Evolutionary conservation across 2,797 vertebrate species (phyloP).

Genomic region (Petrocephalus schoutedeni): DNA sequence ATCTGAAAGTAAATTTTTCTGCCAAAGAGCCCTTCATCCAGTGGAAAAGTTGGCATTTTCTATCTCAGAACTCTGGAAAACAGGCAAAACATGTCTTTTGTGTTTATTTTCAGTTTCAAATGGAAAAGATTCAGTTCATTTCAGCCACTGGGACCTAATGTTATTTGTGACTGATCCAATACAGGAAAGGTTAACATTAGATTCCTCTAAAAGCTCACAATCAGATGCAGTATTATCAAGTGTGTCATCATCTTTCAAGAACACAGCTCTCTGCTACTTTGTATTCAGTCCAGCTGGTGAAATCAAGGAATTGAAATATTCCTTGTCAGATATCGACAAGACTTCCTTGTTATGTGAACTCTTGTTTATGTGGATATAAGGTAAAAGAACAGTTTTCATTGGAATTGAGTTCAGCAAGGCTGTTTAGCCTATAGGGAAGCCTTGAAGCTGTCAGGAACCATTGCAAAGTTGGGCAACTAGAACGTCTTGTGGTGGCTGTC

Average conservation of each 20-base stretch:
- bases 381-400: background rate
- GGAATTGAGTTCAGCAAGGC: background rate
- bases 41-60: constrained; percentile 29
- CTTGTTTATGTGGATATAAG: background rate
- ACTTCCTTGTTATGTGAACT: constrained; percentile 24
- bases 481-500: background rate
- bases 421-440: background rate
- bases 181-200: constrained; percentile 5
- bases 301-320: constrained; percentile 36
- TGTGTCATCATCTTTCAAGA: constrained; percentile 27
- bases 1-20: constrained; percentile 39
- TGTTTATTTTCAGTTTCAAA: constrained; percentile 29
- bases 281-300: constrained; percentile 30
- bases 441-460: background rate
- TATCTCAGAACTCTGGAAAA: constrained; percentile 36
- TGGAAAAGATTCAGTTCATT: constrained; percentile 32
- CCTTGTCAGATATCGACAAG: constrained; percentile 38
- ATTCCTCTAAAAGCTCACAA: constrained; percentile 7
- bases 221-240: constrained; percentile 11
- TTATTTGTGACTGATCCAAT: constrained; percentile 17
- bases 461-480: background rate
- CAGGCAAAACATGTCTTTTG: constrained; percentile 33
- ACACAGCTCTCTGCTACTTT: constrained; percentile 28
- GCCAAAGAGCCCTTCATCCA: constrained; percentile 48
- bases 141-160: constrained; percentile 30